Base-by-base conservation (phyloP, 2,797 vertebrate genomes). In the Yasuhikotakia modesta region DNA sequence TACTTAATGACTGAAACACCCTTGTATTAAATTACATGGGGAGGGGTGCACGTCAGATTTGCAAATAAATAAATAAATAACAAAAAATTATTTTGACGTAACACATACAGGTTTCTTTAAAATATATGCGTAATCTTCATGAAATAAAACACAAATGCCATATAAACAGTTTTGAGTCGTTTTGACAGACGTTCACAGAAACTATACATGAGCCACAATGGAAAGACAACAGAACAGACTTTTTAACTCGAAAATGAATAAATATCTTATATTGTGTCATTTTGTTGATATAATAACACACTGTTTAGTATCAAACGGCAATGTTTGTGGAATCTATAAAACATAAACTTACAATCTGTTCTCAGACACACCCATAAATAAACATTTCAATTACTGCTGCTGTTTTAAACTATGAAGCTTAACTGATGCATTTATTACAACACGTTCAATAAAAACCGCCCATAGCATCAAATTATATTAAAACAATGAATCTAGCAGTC, bases 311-410 rank as follows among this genome's bases (percentile, higher is more conserved):
- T 13, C n/a, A 68, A 48, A 68, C 5, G 39, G 2, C 13, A 30
- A 46, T 13, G 58, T 46, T 32, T 68, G n/a, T 32, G 7, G 13
- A 58, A 60, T 35, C 43, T 46, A 21, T 46, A n/a, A 52, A 7
- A 24, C 12, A 17, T 39, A 76, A 76, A 58, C 74, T 68, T 76
- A 11, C n/a, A 17, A 17, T 17, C 7, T 35, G 35, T 57, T 32
- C 12, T 35, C 74, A 58, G 75, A 77, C 75, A 77, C 66, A 63
- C 75, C 75, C 75, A 61, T 77, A 11, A 11, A 65, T 17, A 60
- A 63, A 63, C 39, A 17, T 46, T 22, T 46, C 39, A 24, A 46
- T 66, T n/a, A 66, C 19, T 39, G 4, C 35, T 7, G 39, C 64
- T 46, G 19, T 46, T 63, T 39, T n/a, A 39, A 35, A 19, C 16